A percentile compares a stretch with the other conserved stretches of the same genome.
Evolutionary conservation across 2,113 vertebrate species (phyloP).

Genomic region (Neomonachus schauinslandi): DNA sequence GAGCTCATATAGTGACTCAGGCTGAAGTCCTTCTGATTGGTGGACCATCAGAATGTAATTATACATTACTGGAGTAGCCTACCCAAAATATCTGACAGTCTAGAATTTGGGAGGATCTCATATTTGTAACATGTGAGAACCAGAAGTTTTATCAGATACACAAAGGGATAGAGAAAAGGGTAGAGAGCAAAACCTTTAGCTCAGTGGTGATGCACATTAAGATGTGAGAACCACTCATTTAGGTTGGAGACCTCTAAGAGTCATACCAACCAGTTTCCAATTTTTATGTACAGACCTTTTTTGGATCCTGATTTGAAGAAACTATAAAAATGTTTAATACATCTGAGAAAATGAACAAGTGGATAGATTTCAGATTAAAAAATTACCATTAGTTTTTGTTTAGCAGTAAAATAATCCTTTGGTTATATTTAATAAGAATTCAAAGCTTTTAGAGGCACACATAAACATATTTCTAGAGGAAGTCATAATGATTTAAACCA

Average conservation of each 20-base stretch:
- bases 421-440: background rate
- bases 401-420: background rate
- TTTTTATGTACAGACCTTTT: background rate
- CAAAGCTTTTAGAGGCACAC: background rate
- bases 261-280: background rate
- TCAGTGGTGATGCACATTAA: background rate
- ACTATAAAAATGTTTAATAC: background rate
- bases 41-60: background rate
- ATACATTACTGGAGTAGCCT: background rate
- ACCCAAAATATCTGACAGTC: background rate
- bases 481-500: background rate
- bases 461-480: background rate
- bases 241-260: background rate
- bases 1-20: rapidly evolving
- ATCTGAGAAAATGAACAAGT: background rate
- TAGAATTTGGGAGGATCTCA: background rate
- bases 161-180: background rate
- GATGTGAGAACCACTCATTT: background rate
- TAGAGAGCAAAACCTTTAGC: background rate
- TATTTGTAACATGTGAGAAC: background rate
- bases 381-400: background rate
- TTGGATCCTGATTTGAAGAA: background rate
- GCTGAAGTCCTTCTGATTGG: background rate
- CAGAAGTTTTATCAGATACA: background rate
- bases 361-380: background rate